Conservation (phyloP, 2,888 invertebrate species). For the Eulithis prunata region DNA sequence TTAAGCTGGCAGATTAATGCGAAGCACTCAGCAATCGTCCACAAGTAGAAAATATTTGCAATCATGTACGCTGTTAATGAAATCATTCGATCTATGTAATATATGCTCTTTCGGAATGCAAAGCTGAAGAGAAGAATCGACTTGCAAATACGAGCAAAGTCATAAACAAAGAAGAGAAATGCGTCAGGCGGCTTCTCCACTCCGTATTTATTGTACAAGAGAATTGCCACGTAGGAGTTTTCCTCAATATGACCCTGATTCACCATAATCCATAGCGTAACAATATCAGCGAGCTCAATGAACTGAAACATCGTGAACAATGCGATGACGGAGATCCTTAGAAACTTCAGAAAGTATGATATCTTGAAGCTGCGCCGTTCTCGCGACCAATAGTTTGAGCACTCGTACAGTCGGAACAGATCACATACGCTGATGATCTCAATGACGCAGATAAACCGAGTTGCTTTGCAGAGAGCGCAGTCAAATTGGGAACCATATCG, state of each 20-base stretch:
- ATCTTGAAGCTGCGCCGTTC: constrained; percentile 30
- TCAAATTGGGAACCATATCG: constrained; percentile 43
- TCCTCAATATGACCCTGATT: constrained; percentile 16
- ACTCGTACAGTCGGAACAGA: constrained; percentile 45
- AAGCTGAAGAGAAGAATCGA: constrained; percentile 49
- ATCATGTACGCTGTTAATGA: constrained; percentile 44
- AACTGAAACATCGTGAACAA: constrained; percentile 45
- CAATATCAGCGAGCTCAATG: constrained; percentile 39
- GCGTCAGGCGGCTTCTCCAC: not conserved
- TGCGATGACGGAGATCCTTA: constrained; percentile 46
- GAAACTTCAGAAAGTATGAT: constrained; percentile 40
- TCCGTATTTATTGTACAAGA: constrained; percentile 28
- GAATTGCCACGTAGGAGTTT: constrained; percentile 16
- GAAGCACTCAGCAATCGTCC: constrained; percentile 49
- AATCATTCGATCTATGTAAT: constrained; percentile 43
- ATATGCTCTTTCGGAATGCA: constrained; percentile 27
- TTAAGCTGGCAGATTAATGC: constrained; percentile 38
- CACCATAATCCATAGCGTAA: constrained; percentile 39
- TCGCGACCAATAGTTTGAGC: constrained; percentile 40
- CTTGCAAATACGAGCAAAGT: constrained; percentile 47
- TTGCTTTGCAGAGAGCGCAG: constrained; percentile 45
- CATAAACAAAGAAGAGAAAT: constrained; percentile 31
- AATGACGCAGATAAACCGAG: constrained; percentile 40
- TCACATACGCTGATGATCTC: constrained; percentile 42
- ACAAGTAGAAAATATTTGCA: constrained; percentile 48